phyloP scores from a whole-genome alignment of 2,888 invertebrate species.

The Agrenia bidenticulata region DNA sequence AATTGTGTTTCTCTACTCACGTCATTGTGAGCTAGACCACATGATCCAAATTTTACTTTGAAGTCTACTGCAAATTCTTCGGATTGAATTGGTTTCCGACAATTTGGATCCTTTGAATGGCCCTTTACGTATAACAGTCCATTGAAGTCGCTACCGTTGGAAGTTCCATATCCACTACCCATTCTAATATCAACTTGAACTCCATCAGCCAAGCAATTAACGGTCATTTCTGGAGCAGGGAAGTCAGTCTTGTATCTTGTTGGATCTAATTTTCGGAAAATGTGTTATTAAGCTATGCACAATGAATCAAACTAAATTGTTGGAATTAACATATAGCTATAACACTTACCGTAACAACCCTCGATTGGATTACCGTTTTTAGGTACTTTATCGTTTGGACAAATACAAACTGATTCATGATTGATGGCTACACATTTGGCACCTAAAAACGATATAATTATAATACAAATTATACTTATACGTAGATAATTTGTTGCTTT shows the following conservation, averaged over 20 bases:
- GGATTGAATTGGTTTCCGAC: constrained; percentile 73
- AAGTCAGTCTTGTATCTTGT: constrained; percentile 68
- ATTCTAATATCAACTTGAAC: constrained; percentile 81
- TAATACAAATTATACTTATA: no score
- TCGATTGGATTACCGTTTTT: constrained; percentile 16
- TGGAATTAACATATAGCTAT: no score
- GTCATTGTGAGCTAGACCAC: constrained; percentile 86
- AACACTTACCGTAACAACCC: constrained; percentile 43
- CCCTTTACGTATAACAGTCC: constrained; percentile 92
- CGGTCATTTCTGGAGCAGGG: constrained; percentile 80
- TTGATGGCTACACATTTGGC: constrained; percentile 71
- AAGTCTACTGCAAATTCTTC: constrained; percentile 74
- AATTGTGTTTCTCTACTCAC: constrained; percentile 62
- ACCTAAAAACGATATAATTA: no score
- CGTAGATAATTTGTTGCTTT: no score
- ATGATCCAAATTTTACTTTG: constrained; percentile 86
- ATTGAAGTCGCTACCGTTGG: constrained; percentile 69
- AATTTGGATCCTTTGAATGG: constrained; percentile 88
- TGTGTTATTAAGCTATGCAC: no score
- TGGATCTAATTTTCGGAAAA: constrained; percentile 16
- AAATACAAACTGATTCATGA: constrained; percentile 75
- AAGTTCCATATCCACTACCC: constrained; percentile 6
- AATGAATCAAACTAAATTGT: no score
- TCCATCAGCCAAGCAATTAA: constrained; percentile 87
- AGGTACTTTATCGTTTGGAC: constrained; percentile 60